A percentile compares a stretch with the other conserved stretches of the same genome.
These are phyloP conservation scores for Salticus scenicus DNA, from an alignment of 2,888 invertebrate species.

Conservation along the genomic window DNA sequence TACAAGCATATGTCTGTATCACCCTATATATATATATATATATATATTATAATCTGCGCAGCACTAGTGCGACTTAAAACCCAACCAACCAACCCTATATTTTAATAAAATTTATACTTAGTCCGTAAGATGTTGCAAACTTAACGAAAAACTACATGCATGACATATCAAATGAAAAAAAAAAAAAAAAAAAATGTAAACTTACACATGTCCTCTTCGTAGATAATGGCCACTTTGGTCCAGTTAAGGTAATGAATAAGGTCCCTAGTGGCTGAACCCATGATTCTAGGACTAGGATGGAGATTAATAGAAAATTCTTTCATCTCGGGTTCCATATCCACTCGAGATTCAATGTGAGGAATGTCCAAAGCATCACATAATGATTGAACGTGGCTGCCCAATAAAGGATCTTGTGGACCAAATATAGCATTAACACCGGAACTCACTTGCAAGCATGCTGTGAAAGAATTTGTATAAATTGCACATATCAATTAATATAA, in stretches of 20 bases:
- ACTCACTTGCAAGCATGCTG: slow-evolving; percentile 86
- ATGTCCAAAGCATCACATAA: slow-evolving; percentile 91
- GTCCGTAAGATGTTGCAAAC: too few species aligned
- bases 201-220: slow-evolving; percentile 84
- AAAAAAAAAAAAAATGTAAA: too few species aligned
- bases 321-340: slow-evolving; percentile 77
- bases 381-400: slow-evolving; percentile 88
- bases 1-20: too few species aligned
- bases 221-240: slow-evolving; percentile 94
- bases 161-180: too few species aligned
- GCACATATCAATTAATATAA: too few species aligned
- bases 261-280: slow-evolving; percentile 88
- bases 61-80: too few species aligned
- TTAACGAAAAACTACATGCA: too few species aligned
- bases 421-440: slow-evolving; percentile 91
- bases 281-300: slow-evolving; percentile 87
- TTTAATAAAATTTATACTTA: too few species aligned
- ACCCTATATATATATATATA: too few species aligned
- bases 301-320: slow-evolving; percentile 89
- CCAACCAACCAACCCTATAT: too few species aligned
- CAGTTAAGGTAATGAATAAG: slow-evolving; percentile 91
- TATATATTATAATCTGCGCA: too few species aligned
- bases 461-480: too few species aligned
- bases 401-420: slow-evolving; percentile 88
- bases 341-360: slow-evolving; percentile 87